Base-by-base conservation (phyloP, 2,113 vertebrate genomes). In the Emydocephalus ijimae region DNA sequence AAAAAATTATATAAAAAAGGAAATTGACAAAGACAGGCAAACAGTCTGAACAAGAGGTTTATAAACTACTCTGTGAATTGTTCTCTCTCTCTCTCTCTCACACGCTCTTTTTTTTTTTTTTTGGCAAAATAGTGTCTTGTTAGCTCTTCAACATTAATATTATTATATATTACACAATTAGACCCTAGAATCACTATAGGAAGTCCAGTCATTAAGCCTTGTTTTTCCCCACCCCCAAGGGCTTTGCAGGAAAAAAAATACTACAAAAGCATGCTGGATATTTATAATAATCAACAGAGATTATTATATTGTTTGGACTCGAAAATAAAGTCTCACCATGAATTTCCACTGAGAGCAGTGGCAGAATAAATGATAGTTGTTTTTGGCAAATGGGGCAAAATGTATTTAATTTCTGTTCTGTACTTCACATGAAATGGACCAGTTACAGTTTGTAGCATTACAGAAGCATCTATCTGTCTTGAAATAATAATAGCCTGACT, bases 331-430 rank as follows among this genome's bases (percentile, higher is more conserved):
- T 6, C 50, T 57, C 50, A 91, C 26, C 21, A 29, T 88, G 89
- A 86, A 81, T 81, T 91, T 91, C 39, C 56, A 61, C 52, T 14
- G 50, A 88, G 39, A 91, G 34, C 24, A n/a, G 54, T 15, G 18
- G 34, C 2, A n/a, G 15, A 87, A 57, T 64, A 21, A 34, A 26
- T 14, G 14, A 85, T 4, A n/a, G 57, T 6, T 54, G 1, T 85
- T 69, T 74, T 93, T 56, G 85, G 52, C 34, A 81, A 90, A 93
- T 89, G 55, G 88, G 69, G 74, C 43, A 52, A 50, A 93, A 92
- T 57, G 85, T 39, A 81, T 57, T 91, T 56, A 59, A 45, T 85
- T 85, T 29, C 86, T 57, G 24, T 23, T 91, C 87, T 52, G 54
- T 45, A 85, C 86, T 69, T 85, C 85, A 85, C 7, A 34, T 57